Evolutionary conservation across 2,113 vertebrate species (phyloP), one percentile per base, ranked within the genome.

Genomic region (Tamias sibiricus): DNA sequence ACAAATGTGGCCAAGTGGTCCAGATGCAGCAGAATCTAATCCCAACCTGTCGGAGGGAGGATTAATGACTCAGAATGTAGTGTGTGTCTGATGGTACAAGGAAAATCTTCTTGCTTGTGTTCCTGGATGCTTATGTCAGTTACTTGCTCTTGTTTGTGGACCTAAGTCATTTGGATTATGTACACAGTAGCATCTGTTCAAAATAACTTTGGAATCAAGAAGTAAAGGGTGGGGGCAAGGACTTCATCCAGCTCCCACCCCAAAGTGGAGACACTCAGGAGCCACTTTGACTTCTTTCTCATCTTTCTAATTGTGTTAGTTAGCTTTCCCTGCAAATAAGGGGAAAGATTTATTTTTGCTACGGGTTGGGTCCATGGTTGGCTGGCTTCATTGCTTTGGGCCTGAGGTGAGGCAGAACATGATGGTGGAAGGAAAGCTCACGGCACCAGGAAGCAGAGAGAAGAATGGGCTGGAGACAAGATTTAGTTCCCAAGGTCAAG

Each of bases 1-100:
- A 84, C 71, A 37, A 89, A 87, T 57, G 87, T 77, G 74, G 54
- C 62, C 12, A 54, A 90, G 74, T 16, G 24, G 92, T 75, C 83
- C 62, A 37, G 84, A 35, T 0, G 1, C 54, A 16, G 37, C 42
- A 62, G 69, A 66, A 87, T 84, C 11, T 49, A 49, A 85, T 77
- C 40, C 66, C 32, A 22, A 52, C 84, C 44, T 80, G 49, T 62
- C 0, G 0, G 19, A 17, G 52, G 42, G 13, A 92, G 77, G 66
- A 77, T 82, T 76, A 42, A 77, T 74, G 49, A 66, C 57, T 91
- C 13, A 6, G 62, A 76, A n/a, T 28, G 20, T 4, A 49, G 75
- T 13, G 57, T 76, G 75, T 42, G 71, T 71, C 84, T 81, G 72
- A 42, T 17, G 4, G 35, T 28, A 28, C n/a, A 42, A 71, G 71